Evolutionary conservation across 2,797 vertebrate genomes (phyloP), one percentile per base, ranked within the genome.

Genomic region (Scomberomorus guttatus): DNA sequence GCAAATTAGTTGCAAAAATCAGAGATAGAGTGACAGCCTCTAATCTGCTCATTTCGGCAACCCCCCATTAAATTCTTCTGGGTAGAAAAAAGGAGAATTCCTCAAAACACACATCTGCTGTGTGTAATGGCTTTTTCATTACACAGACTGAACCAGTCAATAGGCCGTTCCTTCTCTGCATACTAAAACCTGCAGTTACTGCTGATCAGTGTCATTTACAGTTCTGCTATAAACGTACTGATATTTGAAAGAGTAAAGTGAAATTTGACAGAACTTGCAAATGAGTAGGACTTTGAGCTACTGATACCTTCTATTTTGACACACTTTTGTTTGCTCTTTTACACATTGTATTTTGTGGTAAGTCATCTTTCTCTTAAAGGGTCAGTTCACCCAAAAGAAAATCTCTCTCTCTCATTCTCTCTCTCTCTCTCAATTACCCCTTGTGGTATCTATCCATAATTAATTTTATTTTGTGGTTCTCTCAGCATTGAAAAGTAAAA

Each of bases 1-100:
- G 87, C 81, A 89, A 93, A 92, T 85, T 84, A 89, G 86, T 80
- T 67, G 83, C 80, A 87, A 77, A 87, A 89, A 83, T 86, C 66
- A 15, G 57, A 63, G 42, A 80, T 13, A 44, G 80, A 87, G 67
- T 87, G 92, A 91, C 87, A 78, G 77, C 34, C 24, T 83, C 66
- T 88, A 89, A 91, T 91, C 90, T 71, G 61, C 64, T 87, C 77
- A 86, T 87, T 89, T 82, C 39, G 15, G 48, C 54, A 62, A 22
- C 56, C 18, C 32, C 44, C 56, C 39, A 44, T 66, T 57, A 67
- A 71, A 77, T 71, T 80, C 67, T 73, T 63, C 59, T 22, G 34
- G 14, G 34, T 13, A 62, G 46, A 48, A 57, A 48, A 48, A 48
- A 18, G 44, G 48, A 69, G 18, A 73, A 70, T 66, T 70, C 62